Base-by-base conservation (phyloP, 1,140 invertebrate species). In the Brachionus rubens region DNA sequence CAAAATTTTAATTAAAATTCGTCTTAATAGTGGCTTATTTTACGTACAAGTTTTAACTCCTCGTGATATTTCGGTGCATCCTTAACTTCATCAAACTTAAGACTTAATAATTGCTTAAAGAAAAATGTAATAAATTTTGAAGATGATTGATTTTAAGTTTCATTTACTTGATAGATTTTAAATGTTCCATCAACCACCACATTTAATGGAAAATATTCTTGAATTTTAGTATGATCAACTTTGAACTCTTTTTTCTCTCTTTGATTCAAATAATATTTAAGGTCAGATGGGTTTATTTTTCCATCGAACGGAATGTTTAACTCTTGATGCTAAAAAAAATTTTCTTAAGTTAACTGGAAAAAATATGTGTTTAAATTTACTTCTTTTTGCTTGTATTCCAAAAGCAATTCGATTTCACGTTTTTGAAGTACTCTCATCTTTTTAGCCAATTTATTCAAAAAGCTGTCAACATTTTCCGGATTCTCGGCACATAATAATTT, bases 401-500 rank as follows among this genome's bases (percentile, higher is more conserved):
- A 76, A 78, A 87, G 83, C 3, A 81, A 77, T 76, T 82, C 79
- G 41, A 82, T 80, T 79, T 88, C 87, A 54, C 83, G 77, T 14
- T 83, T 76, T 80, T 86, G 85, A 3, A 87, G 78, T 10, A 83
- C 81, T 70, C 84, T 79, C n/a, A 88, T 80, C 76, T 87, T 87
- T 9, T 79, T 65, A n/a, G 79, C 78, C n/a, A 88, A 79, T 43
- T 85, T 83, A 7, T 78, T 76, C 9, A 87, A 80, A 79, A 88
- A 88, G 10, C 81, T 79, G 6, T 79, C 76, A 7, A 88, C 87
- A 59, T 78, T 83, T 47, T 86, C 84, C 28, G 86, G 82, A 59
- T 78, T 83, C 77, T 87, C 87, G 3, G 87, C 86, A 87, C 88
- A 88, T 19, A 85, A 79, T 81, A 87, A 83, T 75, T 87, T 86